Conservation (phyloP, 2,888 invertebrate species). For the Amphipoea oculea region DNA sequence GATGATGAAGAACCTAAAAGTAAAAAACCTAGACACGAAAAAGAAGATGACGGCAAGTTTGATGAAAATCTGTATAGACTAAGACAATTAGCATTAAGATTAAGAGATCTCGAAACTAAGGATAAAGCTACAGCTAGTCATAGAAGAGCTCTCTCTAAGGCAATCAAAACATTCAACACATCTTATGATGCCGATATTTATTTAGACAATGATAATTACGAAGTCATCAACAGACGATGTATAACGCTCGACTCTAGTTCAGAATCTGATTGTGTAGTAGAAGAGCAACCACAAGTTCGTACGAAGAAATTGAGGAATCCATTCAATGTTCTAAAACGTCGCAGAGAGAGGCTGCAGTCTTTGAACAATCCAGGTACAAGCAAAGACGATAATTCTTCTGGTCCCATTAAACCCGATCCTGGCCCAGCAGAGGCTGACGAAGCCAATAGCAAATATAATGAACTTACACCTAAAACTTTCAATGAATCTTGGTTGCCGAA, state of each 20-base stretch:
- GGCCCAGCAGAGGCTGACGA: background rate
- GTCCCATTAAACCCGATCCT: conserved; percentile 20
- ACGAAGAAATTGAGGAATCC: conserved; percentile 82
- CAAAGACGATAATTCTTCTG: conserved; percentile 24
- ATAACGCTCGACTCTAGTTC: conserved; percentile 81
- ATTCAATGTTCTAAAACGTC: conserved; percentile 80
- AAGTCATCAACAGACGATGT: conserved; percentile 76
- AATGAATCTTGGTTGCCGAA: conserved; percentile 78
- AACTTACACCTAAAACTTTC: conserved; percentile 68
- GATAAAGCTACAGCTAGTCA: conserved; percentile 75
- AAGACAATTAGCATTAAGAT: conserved; percentile 74
- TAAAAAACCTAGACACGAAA: conserved; percentile 72
- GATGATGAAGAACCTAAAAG: conserved; percentile 75
- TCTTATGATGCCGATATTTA: conserved; percentile 81
- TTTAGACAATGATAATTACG: conserved; percentile 72
- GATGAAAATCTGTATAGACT: conserved; percentile 76
- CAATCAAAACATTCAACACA: conserved; percentile 83
- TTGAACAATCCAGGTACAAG: conserved; percentile 54
- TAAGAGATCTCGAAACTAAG: conserved; percentile 76
- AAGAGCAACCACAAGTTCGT: conserved; percentile 65
- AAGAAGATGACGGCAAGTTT: conserved; percentile 64
- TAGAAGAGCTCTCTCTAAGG: conserved; percentile 80
- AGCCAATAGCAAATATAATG: conserved; percentile 60
- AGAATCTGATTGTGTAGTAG: conserved; percentile 79
- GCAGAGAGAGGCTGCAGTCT: conserved; percentile 67